phyloP scores from a whole-genome alignment of 2,797 vertebrate species.

The Helarctos malayanus region DNA sequence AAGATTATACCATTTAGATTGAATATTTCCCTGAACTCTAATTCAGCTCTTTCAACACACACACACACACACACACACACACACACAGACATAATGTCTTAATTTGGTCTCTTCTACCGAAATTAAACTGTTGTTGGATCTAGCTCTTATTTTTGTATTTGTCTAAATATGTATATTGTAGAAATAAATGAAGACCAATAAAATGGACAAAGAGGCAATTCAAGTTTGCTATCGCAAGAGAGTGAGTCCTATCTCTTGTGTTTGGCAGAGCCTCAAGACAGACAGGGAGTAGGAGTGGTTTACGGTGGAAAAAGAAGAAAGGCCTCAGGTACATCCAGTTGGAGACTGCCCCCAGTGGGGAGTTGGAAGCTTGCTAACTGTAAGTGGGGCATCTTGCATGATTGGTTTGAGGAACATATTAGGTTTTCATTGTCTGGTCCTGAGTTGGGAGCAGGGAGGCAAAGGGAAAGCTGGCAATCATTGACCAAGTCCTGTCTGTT shows the following conservation, averaged over 20 bases:
- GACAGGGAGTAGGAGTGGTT: not conserved
- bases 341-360: not conserved
- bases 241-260: not conserved
- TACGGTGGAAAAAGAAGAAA: not conserved
- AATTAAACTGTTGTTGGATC: not conserved
- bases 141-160: not conserved
- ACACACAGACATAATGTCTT: not conserved
- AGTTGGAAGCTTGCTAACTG: not conserved
- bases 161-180: not conserved
- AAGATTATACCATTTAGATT: not conserved
- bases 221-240: not conserved
- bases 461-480: not conserved
- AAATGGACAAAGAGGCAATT: not conserved
- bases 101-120: not conserved
- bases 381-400: fast-evolving
- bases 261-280: not conserved
- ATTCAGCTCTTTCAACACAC: not conserved
- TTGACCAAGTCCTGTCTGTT: not conserved
- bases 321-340: not conserved
- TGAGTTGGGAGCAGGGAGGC: not conserved
- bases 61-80: not conserved
- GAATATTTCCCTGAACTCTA: not conserved
- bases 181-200: not conserved
- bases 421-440: not conserved
- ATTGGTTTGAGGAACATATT: not conserved